A percentile compares a stretch with the other conserved stretches of the same genome.
These are phyloP conservation scores for Xylota sylvarum DNA, from an alignment of 2,888 invertebrate species.

Conservation along the genomic window DNA sequence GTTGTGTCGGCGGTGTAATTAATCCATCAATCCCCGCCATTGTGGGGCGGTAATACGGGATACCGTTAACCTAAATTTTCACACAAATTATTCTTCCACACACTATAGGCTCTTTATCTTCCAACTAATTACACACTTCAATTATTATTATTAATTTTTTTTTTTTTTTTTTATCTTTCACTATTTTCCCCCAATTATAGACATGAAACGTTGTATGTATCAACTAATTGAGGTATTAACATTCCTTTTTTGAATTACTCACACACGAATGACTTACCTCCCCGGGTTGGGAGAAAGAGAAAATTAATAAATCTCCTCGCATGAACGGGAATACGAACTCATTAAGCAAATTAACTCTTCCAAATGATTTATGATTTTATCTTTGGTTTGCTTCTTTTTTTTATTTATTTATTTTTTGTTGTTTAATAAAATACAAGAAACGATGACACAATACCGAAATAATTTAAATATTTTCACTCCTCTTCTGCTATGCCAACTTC, in stretches of 20 bases:
- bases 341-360: constrained; percentile 72
- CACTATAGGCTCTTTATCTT: constrained; percentile 13
- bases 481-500: neutral
- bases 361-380: constrained; percentile 59
- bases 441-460: constrained; percentile 53
- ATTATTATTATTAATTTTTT: constrained; percentile 22
- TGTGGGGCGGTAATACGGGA: neutral
- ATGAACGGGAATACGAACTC: constrained; percentile 72
- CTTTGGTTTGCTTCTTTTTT: neutral
- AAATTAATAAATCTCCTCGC: constrained; percentile 65
- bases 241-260: constrained; percentile 58
- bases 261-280: constrained; percentile 31
- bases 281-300: neutral
- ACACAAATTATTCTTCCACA: constrained; percentile 2
- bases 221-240: constrained; percentile 63
- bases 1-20: constrained; percentile 60
- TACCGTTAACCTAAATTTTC: constrained; percentile 16
- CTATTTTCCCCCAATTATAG: constrained; percentile 47
- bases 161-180: constrained; percentile 29
- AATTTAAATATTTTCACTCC: constrained; percentile 32
- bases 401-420: too few species aligned
- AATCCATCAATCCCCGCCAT: constrained; percentile 79
- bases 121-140: constrained; percentile 28
- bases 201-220: constrained; percentile 28
- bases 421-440: constrained; percentile 12